A percentile compares a stretch with the other conserved stretches of the same genome.
These are phyloP conservation scores for Sclerodermus sp. DNA, from an alignment of 2,888 invertebrate species.

Conservation along the genomic window DNA sequence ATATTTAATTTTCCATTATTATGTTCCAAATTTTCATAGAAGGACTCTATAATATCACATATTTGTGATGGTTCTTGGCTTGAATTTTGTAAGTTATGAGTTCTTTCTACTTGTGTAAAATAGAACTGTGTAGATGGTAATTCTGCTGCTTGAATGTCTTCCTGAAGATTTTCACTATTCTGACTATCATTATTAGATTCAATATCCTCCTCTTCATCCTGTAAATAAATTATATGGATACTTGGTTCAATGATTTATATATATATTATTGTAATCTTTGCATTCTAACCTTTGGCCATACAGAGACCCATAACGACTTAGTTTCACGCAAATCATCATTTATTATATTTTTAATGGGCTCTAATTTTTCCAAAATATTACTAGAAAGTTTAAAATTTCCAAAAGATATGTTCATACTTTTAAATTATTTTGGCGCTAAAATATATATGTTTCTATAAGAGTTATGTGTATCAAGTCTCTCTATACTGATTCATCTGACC, in stretches of 20 bases:
- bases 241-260: not conserved
- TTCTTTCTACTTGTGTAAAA: slow-evolving; percentile 16
- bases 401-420: slow-evolving; percentile 7
- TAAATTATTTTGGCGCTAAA: too few relatives aligned
- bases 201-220: slow-evolving; percentile 1
- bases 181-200: slow-evolving; percentile 1
- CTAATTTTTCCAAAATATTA: slow-evolving; percentile 21
- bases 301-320: slow-evolving; percentile 23
- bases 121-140: slow-evolving; percentile 30
- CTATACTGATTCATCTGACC: too few relatives aligned
- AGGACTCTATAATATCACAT: slow-evolving; percentile 29
- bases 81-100: not conserved
- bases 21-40: slow-evolving; percentile 35
- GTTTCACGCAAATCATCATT: slow-evolving; percentile 11
- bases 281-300: slow-evolving; percentile 23
- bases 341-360: slow-evolving; percentile 18
- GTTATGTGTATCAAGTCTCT: too few relatives aligned
- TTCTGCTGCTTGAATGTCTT: slow-evolving; percentile 1
- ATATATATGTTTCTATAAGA: too few relatives aligned
- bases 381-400: slow-evolving; percentile 28
- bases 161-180: not conserved
- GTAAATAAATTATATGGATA: not conserved
- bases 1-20: slow-evolving; percentile 29
- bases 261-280: not conserved
- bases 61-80: slow-evolving; percentile 5